Evolutionary conservation across 2,113 vertebrate genomes (phyloP).

Genomic region (Platycercus adscitus): DNA sequence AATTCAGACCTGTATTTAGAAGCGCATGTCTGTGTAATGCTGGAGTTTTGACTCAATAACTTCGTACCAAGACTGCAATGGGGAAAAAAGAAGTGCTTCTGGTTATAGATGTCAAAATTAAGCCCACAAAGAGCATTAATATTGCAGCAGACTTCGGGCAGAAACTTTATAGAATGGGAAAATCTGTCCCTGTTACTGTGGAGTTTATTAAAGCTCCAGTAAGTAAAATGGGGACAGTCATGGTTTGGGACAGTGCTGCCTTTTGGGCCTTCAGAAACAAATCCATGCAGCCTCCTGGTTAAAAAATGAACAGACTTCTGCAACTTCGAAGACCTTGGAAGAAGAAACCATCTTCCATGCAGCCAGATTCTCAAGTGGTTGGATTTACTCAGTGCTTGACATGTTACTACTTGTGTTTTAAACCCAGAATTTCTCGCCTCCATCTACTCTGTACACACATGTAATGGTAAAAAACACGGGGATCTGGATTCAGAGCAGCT

Average conservation of each 20-base stretch:
- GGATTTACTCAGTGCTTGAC: not conserved
- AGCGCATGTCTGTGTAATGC: no score
- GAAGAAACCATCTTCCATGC: not conserved
- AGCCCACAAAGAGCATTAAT: not conserved
- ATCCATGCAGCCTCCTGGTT: not conserved
- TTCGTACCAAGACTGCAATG: not conserved
- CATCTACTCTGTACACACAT: not conserved
- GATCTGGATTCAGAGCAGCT: not conserved
- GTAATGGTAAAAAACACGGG: not conserved
- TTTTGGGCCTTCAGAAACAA: not conserved
- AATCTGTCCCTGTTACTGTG: not conserved
- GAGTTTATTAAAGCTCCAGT: not conserved
- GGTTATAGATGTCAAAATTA: not conserved
- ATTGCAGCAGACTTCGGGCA: not conserved
- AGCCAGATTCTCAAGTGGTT: not conserved
- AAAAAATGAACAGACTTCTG: not conserved
- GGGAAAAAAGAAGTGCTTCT: not conserved
- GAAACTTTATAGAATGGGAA: not conserved
- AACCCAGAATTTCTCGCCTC: not conserved
- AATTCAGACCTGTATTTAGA: not conserved
- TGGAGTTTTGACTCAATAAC: not conserved
- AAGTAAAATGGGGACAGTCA: not conserved
- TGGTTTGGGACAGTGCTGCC: fast-evolving
- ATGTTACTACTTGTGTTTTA: not conserved
- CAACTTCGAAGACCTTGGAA: not conserved